Conservation (phyloP, 2,113 vertebrate species). For the Cichladusa arquata region DNA sequence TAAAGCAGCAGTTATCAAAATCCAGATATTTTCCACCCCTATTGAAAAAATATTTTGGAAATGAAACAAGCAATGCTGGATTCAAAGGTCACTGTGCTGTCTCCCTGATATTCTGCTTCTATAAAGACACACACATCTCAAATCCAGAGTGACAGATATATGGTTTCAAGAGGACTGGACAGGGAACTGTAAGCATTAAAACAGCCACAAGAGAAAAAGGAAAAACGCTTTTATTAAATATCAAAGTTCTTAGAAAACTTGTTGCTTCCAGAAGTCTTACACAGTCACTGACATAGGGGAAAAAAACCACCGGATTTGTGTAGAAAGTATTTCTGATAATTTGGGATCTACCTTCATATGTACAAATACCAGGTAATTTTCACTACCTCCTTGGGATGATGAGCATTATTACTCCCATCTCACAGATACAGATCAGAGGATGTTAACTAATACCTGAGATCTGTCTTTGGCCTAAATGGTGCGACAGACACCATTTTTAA, state of each 20-base stretch:
- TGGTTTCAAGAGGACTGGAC: background rate
- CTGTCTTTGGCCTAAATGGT: background rate
- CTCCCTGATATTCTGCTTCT: background rate
- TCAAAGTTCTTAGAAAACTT: background rate
- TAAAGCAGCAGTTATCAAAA: background rate
- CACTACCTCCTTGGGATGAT: background rate
- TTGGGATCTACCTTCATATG: background rate
- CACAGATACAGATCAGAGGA: background rate
- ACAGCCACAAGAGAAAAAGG: background rate
- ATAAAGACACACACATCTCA: background rate
- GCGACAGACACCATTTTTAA: background rate
- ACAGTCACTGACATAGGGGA: background rate
- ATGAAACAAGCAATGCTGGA: background rate
- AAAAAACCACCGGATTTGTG: background rate
- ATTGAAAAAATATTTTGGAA: background rate
- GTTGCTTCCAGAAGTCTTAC: background rate
- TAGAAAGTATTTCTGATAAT: background rate
- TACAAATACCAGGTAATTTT: background rate
- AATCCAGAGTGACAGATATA: background rate
- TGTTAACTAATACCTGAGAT: background rate
- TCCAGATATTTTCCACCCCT: background rate
- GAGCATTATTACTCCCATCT: background rate
- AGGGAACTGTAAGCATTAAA: background rate
- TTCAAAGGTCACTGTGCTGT: background rate
- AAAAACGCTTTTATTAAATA: background rate